These are phyloP conservation scores for Varroa destructor DNA, from an alignment of 1,140 invertebrate species.

Conservation along the genomic window DNA sequence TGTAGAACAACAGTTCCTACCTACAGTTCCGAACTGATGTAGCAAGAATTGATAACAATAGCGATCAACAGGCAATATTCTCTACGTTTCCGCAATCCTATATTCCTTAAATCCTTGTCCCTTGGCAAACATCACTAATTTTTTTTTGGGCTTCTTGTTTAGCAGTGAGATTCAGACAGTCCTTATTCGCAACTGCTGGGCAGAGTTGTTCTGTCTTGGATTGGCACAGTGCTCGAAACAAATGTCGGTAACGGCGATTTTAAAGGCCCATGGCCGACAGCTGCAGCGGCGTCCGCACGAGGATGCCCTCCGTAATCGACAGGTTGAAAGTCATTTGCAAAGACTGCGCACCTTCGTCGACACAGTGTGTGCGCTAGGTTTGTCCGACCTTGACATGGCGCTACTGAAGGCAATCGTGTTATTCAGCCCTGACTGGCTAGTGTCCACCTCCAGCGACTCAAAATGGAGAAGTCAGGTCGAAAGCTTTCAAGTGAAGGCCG, in stretches of 20 bases:
- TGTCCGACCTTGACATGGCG: constrained; percentile 70
- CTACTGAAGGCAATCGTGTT: constrained; percentile 75
- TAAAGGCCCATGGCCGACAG: constrained; percentile 61
- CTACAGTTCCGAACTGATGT: too few species aligned
- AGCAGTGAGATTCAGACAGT: constrained; percentile 70
- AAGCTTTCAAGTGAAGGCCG: constrained; percentile 57
- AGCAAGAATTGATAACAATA: too few species aligned
- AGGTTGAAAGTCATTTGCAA: constrained; percentile 63
- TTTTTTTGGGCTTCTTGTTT: constrained; percentile 38
- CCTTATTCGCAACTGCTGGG: constrained; percentile 73
- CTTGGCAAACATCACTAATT: not conserved
- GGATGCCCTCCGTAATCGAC: constrained; percentile 47
- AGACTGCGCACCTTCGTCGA: constrained; percentile 68
- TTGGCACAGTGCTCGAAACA: constrained; percentile 71
- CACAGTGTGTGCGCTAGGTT: constrained; percentile 56
- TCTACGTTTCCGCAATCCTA: not conserved
- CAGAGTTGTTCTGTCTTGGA: constrained; percentile 79
- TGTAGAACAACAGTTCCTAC: too few species aligned
- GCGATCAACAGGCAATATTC: too few species aligned
- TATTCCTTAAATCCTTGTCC: too few species aligned
- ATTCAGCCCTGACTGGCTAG: constrained; percentile 52
- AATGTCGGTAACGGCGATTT: constrained; percentile 63
- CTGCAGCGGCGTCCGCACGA: constrained; percentile 43
- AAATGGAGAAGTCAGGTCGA: constrained; percentile 44
- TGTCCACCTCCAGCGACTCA: not conserved